phyloP scores from a whole-genome alignment of 2,113 vertebrate genomes.

The Oreocharis arfaki region DNA sequence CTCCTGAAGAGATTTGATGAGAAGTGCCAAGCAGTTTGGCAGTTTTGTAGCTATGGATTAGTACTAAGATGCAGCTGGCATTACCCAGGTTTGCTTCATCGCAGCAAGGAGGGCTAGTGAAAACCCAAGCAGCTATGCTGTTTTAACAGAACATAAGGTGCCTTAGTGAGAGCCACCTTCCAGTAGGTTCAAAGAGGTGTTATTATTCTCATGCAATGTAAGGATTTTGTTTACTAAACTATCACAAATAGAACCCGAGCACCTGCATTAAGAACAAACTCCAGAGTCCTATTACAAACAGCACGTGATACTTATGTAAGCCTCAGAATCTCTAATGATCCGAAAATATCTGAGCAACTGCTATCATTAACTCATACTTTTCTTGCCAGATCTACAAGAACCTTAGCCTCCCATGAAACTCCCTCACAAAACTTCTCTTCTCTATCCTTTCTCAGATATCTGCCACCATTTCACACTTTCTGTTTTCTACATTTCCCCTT shows the following conservation, averaged over 20 bases:
- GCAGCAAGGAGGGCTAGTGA: not conserved
- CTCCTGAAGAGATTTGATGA: not conserved
- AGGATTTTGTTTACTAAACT: not conserved
- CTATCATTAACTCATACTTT: not conserved
- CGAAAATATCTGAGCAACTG: slow-evolving; percentile 7
- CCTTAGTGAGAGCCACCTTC: not conserved
- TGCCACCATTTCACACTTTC: not conserved
- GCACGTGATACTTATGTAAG: slow-evolving; percentile 16
- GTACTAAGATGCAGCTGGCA: not conserved
- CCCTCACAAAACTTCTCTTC: not conserved
- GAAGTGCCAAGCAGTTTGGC: not conserved
- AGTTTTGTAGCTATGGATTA: not conserved
- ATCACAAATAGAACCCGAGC: not conserved
- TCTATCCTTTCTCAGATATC: not conserved
- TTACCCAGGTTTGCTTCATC: not conserved
- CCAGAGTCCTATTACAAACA: not conserved
- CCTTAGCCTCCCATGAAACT: not conserved
- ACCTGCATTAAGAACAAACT: slow-evolving; percentile 5
- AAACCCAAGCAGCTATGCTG: not conserved
- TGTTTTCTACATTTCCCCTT: not conserved
- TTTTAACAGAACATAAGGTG: not conserved
- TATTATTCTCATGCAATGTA: not conserved
- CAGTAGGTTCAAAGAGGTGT: not conserved
- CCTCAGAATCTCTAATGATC: not conserved
- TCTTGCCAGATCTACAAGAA: not conserved